Conservation (phyloP, 2,113 vertebrate genomes). For the Grantiella picta region DNA sequence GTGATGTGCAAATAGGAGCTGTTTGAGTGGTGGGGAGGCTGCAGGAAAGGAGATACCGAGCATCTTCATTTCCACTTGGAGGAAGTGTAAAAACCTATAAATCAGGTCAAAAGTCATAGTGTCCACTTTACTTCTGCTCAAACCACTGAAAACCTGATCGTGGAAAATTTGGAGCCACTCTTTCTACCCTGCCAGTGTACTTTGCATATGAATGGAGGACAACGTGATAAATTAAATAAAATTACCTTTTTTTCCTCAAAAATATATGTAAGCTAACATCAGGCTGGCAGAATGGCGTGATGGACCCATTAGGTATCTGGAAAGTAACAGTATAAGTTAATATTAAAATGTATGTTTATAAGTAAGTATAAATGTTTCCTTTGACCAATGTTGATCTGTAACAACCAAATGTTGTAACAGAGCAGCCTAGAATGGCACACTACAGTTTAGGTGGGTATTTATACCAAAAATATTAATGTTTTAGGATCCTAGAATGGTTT, state of each 20-base stretch:
- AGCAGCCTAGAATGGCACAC: neutral
- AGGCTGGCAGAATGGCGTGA: neutral
- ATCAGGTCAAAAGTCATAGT: neutral
- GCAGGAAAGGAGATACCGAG: neutral
- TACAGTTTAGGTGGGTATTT: neutral
- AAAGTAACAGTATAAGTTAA: neutral
- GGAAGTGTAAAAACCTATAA: slow-evolving; percentile 1
- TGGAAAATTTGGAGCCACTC: neutral
- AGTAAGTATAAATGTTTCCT: neutral
- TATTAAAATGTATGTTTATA: neutral
- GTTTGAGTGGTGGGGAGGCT: neutral
- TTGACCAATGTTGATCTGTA: neutral
- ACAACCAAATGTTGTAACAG: neutral
- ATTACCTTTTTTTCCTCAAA: neutral
- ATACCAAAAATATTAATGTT: neutral
- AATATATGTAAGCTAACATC: fast-evolving
- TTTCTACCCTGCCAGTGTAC: neutral
- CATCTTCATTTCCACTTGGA: neutral
- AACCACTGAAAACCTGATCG: neutral
- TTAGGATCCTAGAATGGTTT: too few relatives aligned
- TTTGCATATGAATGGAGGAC: neutral
- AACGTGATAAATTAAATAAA: neutral
- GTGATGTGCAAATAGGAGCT: slow-evolving; percentile 33
- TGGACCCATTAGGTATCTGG: neutral
- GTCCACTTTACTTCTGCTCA: neutral